These are phyloP conservation scores for Mamestra configurata DNA, from an alignment of 1,140 invertebrate species.

Conservation along the genomic window DNA sequence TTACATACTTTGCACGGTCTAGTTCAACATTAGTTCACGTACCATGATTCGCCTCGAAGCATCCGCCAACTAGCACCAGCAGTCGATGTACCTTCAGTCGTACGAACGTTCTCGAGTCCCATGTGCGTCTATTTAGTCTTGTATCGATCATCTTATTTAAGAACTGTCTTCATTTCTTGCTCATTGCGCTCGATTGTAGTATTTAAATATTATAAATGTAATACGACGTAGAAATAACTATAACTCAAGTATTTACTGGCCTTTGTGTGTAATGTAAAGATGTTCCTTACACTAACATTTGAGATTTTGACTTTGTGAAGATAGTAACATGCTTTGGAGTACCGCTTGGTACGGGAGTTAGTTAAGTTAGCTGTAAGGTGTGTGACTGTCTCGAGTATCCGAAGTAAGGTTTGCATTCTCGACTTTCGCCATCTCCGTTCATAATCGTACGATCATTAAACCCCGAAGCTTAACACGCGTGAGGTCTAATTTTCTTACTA, in stretches of 20 bases:
- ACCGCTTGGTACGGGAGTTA: conserved; percentile 77
- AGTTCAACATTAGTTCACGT: conserved; percentile 69
- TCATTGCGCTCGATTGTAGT: conserved; percentile 79
- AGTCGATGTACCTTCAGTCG: conserved; percentile 35
- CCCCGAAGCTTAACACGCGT: conserved; percentile 69
- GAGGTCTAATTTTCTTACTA: conserved; percentile 65
- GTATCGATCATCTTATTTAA: conserved; percentile 50
- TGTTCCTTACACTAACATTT: conserved; percentile 77
- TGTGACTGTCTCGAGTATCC: conserved; percentile 79
- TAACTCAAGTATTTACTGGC: conserved; percentile 83
- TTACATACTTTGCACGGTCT: conserved; percentile 71
- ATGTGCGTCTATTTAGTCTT: conserved; percentile 43
- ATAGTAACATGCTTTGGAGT: conserved; percentile 59
- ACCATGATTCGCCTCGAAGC: conserved; percentile 52
- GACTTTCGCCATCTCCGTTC: conserved; percentile 70
- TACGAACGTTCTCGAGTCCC: conserved; percentile 55
- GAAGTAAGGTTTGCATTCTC: conserved; percentile 70
- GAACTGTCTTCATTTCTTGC: conserved; percentile 71
- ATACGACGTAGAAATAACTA: conserved; percentile 83
- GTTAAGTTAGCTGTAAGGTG: conserved; percentile 78
- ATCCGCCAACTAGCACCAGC: conserved; percentile 60
- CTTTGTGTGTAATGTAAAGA: conserved; percentile 76
- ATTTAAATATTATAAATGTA: conserved; percentile 75
- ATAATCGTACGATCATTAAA: conserved; percentile 72
- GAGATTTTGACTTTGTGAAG: conserved; percentile 67